Evolutionary conservation across 2,888 invertebrate genomes (phyloP), one percentile per base, ranked within the genome.

Genomic region (Koerneria pararmatus): DNA sequence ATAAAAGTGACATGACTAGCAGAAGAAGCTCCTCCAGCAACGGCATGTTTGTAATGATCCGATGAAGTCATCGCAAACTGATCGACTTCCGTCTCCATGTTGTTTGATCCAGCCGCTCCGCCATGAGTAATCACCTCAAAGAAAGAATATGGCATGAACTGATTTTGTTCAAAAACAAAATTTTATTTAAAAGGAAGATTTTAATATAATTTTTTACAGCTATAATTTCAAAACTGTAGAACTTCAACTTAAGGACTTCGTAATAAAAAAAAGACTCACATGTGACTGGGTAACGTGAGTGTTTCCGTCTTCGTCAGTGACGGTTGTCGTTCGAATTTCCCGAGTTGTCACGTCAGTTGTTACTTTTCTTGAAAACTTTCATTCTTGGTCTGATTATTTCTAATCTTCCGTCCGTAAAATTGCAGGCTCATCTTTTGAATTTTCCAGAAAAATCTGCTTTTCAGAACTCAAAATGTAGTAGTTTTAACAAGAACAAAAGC

Each of bases 281-380:
- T 53, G 62, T 34, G 48, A 51, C 41, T 60, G 54, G 24, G 51
- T 51, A 27, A 70, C 71, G 64, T 71, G 71, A 58, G 66, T 68
- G 61, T 75, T 75, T 49, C 76, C 76, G 54, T 65, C 59, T 35
- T 74, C 73, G 56, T 76, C 75, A 8, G 73, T 57, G 22, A 75
- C 73, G 8, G 72, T 75, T 19, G 76, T 76, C 29, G 76, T 76
- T 57, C 74, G 29, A 49, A 76, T 70, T 69, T 78, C 78, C 57
- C 73, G 69, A 0, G 76, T 77, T 11, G 78, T 78, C 63, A 80
- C 77, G 56, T 80, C 80, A 34, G 80, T 82, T 3, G 78, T 81
- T 19, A 82, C 80, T 51, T 78, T 53, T 66, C 80, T 70, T 67
- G 82, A 80, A 66, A 81, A n/a, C n/a, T n/a, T n/a, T n/a, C n/a